Conservation (phyloP, 1,140 invertebrate genomes). For the Cylas formicarius region DNA sequence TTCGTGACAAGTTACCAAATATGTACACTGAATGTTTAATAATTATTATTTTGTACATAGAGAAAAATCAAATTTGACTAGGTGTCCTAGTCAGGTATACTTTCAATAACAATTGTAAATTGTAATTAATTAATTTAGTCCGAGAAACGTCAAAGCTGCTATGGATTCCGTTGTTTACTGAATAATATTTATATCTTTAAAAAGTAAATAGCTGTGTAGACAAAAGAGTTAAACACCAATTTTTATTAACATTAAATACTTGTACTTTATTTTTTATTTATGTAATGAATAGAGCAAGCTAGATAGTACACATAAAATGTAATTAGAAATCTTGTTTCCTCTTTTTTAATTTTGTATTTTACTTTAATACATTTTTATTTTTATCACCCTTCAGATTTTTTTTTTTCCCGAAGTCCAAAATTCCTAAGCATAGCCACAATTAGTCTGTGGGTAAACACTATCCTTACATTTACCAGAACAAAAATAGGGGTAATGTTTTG, state of each 20-base stretch:
- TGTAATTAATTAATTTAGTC: slow-evolving; percentile 1
- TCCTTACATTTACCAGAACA: too few relatives aligned
- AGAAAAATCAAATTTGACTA: slow-evolving; percentile 35
- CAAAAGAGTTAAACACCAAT: slow-evolving; percentile 10
- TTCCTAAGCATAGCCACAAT: too few relatives aligned
- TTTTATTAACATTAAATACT: slow-evolving; percentile 30
- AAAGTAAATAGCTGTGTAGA: slow-evolving; percentile 20
- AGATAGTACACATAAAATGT: slow-evolving; percentile 33
- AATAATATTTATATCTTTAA: slow-evolving; percentile 36
- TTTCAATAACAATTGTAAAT: slow-evolving; percentile 15
- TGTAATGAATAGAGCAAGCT: slow-evolving; percentile 33
- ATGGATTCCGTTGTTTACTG: slow-evolving; percentile 28
- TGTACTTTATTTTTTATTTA: slow-evolving; percentile 33
- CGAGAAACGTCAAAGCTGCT: slow-evolving; percentile 19
- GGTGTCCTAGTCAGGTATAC: slow-evolving; percentile 38
- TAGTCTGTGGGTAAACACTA: too few relatives aligned
- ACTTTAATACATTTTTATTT: slow-evolving; percentile 40
- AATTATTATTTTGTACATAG: slow-evolving; percentile 35
- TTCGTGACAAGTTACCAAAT: slow-evolving; percentile 40
- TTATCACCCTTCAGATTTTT: slow-evolving; percentile 21
- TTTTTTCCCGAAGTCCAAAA: too few relatives aligned
- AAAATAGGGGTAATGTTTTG: too few relatives aligned
- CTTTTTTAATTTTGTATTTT: slow-evolving; percentile 39
- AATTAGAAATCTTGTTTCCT: slow-evolving; percentile 34
- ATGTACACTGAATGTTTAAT: slow-evolving; percentile 37